phyloP scores from a whole-genome alignment of 1,140 invertebrate species.

The Drosophila sturtevanti region DNA sequence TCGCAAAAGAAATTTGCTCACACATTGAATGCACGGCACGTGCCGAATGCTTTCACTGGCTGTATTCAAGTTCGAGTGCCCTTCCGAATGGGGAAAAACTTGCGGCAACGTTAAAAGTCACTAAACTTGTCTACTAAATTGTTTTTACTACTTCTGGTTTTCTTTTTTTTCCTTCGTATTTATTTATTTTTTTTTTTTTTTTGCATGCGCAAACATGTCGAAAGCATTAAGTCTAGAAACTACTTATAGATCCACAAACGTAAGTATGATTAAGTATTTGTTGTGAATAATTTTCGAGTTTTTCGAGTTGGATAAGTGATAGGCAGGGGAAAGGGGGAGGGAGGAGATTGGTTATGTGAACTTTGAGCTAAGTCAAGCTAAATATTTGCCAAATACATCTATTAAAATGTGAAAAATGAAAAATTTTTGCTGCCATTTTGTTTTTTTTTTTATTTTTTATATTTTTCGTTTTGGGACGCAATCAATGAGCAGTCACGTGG shows the following conservation, averaged over 20 bases:
- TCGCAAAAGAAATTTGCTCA: neutral
- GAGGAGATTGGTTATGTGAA: neutral
- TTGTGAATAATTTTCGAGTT: conserved; percentile 5
- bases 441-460: neutral
- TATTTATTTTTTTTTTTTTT: neutral
- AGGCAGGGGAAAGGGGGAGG: neutral
- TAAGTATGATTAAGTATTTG: conserved; percentile 9
- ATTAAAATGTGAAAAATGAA: neutral
- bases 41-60: neutral
- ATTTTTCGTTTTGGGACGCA: neutral
- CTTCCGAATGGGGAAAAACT: neutral
- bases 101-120: neutral
- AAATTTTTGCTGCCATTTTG: neutral
- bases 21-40: conserved; percentile 6
- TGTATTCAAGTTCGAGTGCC: neutral
- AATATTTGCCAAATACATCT: neutral
- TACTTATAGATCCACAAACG: neutral
- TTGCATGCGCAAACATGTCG: conserved; percentile 5
- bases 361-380: neutral
- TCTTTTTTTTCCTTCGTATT: neutral
- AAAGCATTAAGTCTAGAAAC: conserved; percentile 2
- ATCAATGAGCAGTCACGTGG: conserved; percentile 2
- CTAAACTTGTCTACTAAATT: conserved; percentile 4
- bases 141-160: neutral
- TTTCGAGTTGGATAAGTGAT: neutral